Evolutionary conservation across 2,113 vertebrate species (phyloP), one percentile per base, ranked within the genome.

Genomic region (Chaenogobius annularis): DNA sequence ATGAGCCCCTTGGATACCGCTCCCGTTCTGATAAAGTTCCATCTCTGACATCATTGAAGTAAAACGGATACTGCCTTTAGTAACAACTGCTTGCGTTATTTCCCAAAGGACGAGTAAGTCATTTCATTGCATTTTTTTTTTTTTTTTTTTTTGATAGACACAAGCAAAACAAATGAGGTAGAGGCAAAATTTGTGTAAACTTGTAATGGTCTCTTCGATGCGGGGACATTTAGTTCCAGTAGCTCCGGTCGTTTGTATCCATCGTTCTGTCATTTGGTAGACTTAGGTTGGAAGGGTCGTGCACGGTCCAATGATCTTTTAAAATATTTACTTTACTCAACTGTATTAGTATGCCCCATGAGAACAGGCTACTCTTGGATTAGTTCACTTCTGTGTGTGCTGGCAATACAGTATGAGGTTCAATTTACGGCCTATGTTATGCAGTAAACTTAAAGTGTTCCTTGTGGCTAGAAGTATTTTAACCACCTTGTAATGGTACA

Each of bases 211-310:
- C 84, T 83, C 46, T 31, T 31, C 2, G 26, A 31, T 31, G 26
- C 4, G 4, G 74, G 76, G 74, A 83, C 74, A 77, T 79, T 86
- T 55, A 75, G 70, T 74, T 86, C 62, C 68, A 69, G 75, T 69
- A 78, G 73, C 70, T 14, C 44, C 62, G 73, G 77, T 84, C 78
- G 1, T 81, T 82, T 80, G 75, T 83, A 80, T 73, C 68, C 50
- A 81, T 87, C 73, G 61, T 40, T 80, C 72, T 54, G 37, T 48
- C 63, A 3, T 23, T 69, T 56, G 76, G 35, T 52, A 62, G 68
- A 59, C 65, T 64, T 17, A 3, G 31, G 19, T 15, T 63, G 17
- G 35, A 63, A 15, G 59, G 6, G 31, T n/a, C 7, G 7, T 8
- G 23, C 56, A 59, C 23, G 26, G 23, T 40, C 31, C 31, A n/a